A percentile compares a stretch with the other conserved stretches of the same genome.
These are phyloP conservation scores for Campoletis sonorensis DNA, from an alignment of 1,140 invertebrate species.

Conservation along the genomic window DNA sequence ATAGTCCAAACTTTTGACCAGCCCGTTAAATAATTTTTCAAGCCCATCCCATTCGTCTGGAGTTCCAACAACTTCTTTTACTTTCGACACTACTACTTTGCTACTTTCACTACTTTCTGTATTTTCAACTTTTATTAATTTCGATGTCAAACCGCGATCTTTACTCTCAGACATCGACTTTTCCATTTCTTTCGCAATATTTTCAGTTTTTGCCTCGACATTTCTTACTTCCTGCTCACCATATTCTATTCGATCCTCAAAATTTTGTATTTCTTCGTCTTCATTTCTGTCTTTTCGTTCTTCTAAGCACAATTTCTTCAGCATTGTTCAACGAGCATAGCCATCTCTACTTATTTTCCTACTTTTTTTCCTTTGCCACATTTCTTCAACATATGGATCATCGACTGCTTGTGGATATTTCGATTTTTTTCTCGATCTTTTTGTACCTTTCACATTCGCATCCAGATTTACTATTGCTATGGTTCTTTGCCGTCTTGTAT, in stretches of 20 bases:
- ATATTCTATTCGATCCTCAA: too few species aligned
- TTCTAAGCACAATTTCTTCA: neutral
- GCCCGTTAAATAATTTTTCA: neutral
- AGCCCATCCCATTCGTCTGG: neutral
- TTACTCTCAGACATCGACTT: too few species aligned
- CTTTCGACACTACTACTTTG: too few species aligned
- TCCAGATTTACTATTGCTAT: neutral
- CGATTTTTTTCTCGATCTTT: neutral
- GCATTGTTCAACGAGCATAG: neutral
- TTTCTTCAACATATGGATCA: neutral
- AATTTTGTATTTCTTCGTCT: too few species aligned
- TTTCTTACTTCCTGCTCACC: too few species aligned
- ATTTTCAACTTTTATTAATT: too few species aligned
- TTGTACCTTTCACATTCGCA: neutral
- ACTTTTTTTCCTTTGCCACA: neutral
- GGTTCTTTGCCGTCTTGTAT: neutral
- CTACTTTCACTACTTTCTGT: neutral
- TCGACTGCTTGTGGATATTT: neutral
- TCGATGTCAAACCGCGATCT: too few species aligned
- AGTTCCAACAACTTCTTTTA: too few species aligned
- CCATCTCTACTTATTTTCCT: neutral
- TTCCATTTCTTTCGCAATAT: too few species aligned
- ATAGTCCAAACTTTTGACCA: neutral
- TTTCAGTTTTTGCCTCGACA: too few species aligned
- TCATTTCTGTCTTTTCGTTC: too few species aligned